Evolutionary conservation across 2,113 vertebrate species (phyloP), one percentile per base, ranked within the genome.

Genomic region (Xyrauchen texanus): DNA sequence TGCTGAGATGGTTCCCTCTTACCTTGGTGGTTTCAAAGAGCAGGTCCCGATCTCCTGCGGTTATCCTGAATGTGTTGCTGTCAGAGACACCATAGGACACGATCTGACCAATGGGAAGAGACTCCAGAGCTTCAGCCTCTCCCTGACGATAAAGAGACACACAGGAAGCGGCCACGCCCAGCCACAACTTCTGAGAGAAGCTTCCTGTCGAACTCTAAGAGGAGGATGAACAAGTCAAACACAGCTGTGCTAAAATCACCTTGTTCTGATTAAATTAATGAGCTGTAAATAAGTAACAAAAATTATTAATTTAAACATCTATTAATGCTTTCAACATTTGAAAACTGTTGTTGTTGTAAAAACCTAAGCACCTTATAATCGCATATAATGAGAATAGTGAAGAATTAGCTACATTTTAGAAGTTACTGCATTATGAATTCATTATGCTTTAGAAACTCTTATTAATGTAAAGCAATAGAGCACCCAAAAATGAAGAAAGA

Each of bases 21-120:
- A 97, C 96, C 95, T 96, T 95, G 83, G 92, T 93, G 82, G 95
- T 96, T 92, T 97, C 94, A 9, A 97, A 94, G 69, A 97, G 90
- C 81, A 97, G 91, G 77, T 97, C 95, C 62, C 90, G 91, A 79
- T 96, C 96, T 8, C 93, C 95, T 15, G 95, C 91, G 0, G 94
- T 94, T 87, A 98, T 87, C 76, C 92, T 94, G 90, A 98, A 95
- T 66, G 93, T 97, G 91, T 95, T 92, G 86, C 93, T 93, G 78
- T 95, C 95, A 0, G 92, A 95, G 42, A 95, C 90, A 0, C 95
- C 94, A 1, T 96, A 98, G 76, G 95, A 95, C 84, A 94, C 94
- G 89, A 98, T 97, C 81, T 94, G 94, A 58, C 94, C 89, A 0
- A 97, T 96, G 78, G 93, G 93, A 84, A 98, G 94, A 47, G 89